phyloP scores from a whole-genome alignment of 2,113 vertebrate species.

The Podiceps cristatus region DNA sequence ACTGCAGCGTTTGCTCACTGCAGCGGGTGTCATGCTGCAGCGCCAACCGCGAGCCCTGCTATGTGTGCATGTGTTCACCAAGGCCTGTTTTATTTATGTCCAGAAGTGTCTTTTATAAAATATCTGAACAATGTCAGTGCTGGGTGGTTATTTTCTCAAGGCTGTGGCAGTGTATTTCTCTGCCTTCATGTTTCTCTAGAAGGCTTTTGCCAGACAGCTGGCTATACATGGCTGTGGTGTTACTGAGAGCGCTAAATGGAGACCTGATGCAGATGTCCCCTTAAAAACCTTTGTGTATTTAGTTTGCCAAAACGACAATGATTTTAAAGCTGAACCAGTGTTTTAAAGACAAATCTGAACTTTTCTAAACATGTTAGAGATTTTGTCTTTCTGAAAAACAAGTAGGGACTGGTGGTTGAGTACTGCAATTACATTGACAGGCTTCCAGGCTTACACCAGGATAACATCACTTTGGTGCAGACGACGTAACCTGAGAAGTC shows the following conservation, averaged over 20 bases:
- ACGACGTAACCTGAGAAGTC: neutral
- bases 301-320: neutral
- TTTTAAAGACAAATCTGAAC: neutral
- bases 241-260: neutral
- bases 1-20: fast-evolving
- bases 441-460: neutral
- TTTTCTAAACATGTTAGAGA: neutral
- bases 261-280: neutral
- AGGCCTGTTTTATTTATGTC: neutral
- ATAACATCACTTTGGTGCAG: neutral
- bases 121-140: neutral
- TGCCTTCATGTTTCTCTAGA: neutral
- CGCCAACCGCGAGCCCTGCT: neutral
- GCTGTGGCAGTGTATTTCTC: neutral
- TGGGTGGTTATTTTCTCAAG: neutral
- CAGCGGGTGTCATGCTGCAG: fast-evolving
- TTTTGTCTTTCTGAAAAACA: neutral
- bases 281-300: neutral
- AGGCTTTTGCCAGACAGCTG: neutral
- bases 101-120: neutral
- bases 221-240: neutral
- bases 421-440: neutral
- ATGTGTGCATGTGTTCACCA: fast-evolving
- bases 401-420: neutral
- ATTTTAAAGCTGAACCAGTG: neutral